These are phyloP conservation scores for Sebastes alutus DNA, from an alignment of 2,797 vertebrate genomes.

Conservation along the genomic window DNA sequence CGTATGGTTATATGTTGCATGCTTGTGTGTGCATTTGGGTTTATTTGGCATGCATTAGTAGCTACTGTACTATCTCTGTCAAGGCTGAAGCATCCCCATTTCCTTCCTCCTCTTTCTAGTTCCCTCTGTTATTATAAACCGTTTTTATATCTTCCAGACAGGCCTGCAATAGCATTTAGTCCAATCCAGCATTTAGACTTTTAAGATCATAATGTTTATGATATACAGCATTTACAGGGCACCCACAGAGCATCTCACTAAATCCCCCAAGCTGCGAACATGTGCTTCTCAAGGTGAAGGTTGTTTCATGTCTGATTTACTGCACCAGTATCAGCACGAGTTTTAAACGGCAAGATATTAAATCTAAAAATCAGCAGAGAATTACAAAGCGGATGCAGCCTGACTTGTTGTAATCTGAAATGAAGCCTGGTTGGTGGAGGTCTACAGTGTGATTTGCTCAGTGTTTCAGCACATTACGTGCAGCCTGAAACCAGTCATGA, in stretches of 20 bases:
- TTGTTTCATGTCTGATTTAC: constrained; percentile 36
- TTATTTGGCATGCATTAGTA: neutral
- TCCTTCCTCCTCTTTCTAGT: neutral
- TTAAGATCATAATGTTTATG: constrained; percentile 26
- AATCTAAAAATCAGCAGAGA: constrained; percentile 25
- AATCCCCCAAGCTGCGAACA: constrained; percentile 24
- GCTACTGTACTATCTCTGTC: neutral
- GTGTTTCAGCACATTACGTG: neutral
- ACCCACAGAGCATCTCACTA: constrained; percentile 22
- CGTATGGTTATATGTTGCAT: neutral
- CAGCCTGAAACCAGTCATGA: neutral
- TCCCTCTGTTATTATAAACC: constrained; percentile 18
- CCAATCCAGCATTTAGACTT: constrained; percentile 22
- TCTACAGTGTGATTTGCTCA: neutral
- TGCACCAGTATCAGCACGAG: neutral
- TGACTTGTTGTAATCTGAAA: neutral
- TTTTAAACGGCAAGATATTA: constrained; percentile 25
- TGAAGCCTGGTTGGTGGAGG: neutral
- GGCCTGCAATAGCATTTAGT: constrained; percentile 39
- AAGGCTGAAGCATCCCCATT: neutral
- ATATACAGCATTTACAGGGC: constrained; percentile 20
- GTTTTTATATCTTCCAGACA: constrained; percentile 19
- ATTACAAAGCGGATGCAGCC: neutral
- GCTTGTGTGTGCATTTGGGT: neutral
- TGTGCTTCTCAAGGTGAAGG: constrained; percentile 38